Conservation (phyloP, 2,888 invertebrate species). For the Apamea epomidion region DNA sequence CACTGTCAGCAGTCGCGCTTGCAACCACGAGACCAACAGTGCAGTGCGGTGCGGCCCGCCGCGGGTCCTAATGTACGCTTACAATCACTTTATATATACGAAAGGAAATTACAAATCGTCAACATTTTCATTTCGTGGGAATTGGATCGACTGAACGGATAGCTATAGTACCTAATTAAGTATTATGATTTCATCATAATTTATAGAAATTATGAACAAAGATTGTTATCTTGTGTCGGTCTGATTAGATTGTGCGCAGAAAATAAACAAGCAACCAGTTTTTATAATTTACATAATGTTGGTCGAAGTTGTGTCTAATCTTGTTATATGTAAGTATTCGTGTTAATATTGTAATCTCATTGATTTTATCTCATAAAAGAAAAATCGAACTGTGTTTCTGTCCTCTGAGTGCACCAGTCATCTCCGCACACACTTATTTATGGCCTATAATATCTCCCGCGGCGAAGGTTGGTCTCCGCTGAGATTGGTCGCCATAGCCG, state of each 20-base stretch:
- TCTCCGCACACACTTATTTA: too few species aligned
- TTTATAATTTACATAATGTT: slow-evolving; percentile 34
- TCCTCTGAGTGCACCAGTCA: not conserved
- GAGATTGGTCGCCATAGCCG: too few species aligned
- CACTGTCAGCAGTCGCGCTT: too few species aligned
- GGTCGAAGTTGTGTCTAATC: slow-evolving; percentile 5
- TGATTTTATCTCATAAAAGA: not conserved
- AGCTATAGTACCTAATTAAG: not conserved
- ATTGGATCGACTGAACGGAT: not conserved
- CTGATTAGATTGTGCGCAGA: slow-evolving; percentile 30
- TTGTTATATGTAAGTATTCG: not conserved
- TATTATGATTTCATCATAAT: slow-evolving; percentile 12
- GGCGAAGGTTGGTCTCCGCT: too few species aligned
- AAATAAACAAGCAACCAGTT: slow-evolving; percentile 53
- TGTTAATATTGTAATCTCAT: not conserved
- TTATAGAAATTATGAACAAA: slow-evolving; percentile 14
- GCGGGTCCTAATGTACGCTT: not conserved
- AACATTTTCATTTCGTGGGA: slow-evolving; percentile 38
- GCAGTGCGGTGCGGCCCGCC: not conserved
- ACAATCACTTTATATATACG: not conserved
- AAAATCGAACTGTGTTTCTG: not conserved
- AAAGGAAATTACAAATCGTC: slow-evolving; percentile 14
- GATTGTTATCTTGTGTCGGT: slow-evolving; percentile 61
- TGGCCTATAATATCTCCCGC: too few species aligned
- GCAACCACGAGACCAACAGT: too few species aligned